Evolutionary conservation across 2,113 vertebrate species (phyloP).

Genomic region (Romanogobio albipinnatus): DNA sequence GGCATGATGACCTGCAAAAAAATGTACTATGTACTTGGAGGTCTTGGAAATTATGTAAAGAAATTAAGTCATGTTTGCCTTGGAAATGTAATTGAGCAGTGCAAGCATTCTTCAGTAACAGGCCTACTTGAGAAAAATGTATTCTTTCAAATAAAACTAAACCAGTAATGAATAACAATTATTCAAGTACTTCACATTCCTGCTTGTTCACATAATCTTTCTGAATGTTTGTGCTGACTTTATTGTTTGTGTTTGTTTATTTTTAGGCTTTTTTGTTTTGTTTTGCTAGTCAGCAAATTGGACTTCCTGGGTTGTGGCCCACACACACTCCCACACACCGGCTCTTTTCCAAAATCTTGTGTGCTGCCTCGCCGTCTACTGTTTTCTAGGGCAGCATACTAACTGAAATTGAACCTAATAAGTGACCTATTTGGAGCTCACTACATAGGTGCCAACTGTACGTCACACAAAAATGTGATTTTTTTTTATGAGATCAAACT

Average conservation of each 20-base stretch:
- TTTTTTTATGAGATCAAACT: too few relatives aligned
- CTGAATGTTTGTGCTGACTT: constrained; percentile 17
- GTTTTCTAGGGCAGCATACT: not conserved
- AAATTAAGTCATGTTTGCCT: not conserved
- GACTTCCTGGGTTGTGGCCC: constrained; percentile 7
- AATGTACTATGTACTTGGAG: not conserved
- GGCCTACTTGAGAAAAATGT: not conserved
- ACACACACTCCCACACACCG: constrained; percentile 24
- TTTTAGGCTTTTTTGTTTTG: constrained; percentile 5
- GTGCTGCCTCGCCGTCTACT: constrained; percentile 2
- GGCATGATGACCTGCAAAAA: not conserved
- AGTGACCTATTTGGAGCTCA: not conserved
- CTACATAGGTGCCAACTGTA: not conserved
- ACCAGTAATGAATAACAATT: not conserved
- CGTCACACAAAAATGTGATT: not conserved
- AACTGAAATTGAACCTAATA: not conserved
- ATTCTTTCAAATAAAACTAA: not conserved
- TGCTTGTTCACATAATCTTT: constrained; percentile 28
- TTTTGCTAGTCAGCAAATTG: constrained; percentile 23
- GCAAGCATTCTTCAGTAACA: not conserved
- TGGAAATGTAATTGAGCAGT: not conserved
- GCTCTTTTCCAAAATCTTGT: constrained; percentile 10
- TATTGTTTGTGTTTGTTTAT: constrained; percentile 29
- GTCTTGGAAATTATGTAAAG: not conserved
- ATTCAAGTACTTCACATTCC: not conserved